phyloP scores from a whole-genome alignment of 2,113 vertebrate species.

The Caloenas nicobarica region DNA sequence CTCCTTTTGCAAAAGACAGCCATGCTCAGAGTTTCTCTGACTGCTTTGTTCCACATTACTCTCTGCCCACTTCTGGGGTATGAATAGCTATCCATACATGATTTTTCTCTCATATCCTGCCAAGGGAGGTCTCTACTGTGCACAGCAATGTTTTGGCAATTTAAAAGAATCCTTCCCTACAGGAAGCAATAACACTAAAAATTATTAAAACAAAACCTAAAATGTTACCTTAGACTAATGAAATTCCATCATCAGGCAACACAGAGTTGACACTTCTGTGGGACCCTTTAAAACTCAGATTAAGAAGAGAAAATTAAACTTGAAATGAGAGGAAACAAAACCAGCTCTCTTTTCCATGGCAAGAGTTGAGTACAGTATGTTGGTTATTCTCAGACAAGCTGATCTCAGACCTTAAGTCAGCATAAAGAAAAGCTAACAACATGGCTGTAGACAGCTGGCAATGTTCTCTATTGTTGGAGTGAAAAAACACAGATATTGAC shows the following conservation, averaged over 20 bases:
- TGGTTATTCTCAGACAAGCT: constrained; percentile 21
- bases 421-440: neutral
- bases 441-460: neutral
- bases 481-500: neutral
- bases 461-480: neutral
- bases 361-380: neutral
- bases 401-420: neutral
- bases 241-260: constrained; percentile 39
- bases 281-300: constrained; percentile 31
- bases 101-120: constrained; percentile 17
- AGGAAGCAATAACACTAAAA: constrained; percentile 35
- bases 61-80: neutral
- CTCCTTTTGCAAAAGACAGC: neutral
- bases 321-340: constrained; percentile 1
- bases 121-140: constrained; percentile 22
- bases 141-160: neutral
- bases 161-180: constrained; percentile 32
- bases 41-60: neutral
- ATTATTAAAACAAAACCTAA: constrained; percentile 55
- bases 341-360: neutral
- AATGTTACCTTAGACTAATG: constrained; percentile 54
- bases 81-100: neutral
- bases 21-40: neutral
- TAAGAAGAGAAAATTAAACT: constrained; percentile 37
- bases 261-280: neutral